These are phyloP conservation scores for Zaprionus lineosus DNA, from an alignment of 2,888 invertebrate species.

Conservation along the genomic window DNA sequence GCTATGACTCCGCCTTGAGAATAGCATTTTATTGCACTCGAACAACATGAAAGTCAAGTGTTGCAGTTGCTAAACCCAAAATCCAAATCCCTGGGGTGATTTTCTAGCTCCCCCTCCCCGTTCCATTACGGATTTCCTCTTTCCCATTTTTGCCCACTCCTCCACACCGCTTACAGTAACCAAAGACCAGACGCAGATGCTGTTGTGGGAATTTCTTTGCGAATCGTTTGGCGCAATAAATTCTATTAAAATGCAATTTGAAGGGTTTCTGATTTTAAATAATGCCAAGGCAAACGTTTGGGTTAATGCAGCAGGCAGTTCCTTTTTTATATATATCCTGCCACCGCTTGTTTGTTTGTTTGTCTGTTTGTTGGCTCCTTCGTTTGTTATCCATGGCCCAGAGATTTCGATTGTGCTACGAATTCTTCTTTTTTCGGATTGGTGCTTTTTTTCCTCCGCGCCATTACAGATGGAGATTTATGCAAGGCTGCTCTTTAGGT, in stretches of 20 bases:
- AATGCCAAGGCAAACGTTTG: slow-evolving; percentile 54
- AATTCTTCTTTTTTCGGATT: slow-evolving; percentile 23
- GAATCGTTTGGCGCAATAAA: slow-evolving; percentile 70
- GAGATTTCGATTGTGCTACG: slow-evolving; percentile 31
- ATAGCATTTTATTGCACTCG: slow-evolving; percentile 68
- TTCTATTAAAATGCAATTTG: slow-evolving; percentile 79
- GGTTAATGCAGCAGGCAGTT: slow-evolving; percentile 48
- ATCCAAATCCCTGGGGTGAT: neutral
- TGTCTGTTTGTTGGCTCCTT: neutral
- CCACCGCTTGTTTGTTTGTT: slow-evolving; percentile 1
- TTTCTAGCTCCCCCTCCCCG: too few relatives aligned
- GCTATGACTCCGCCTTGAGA: slow-evolving; percentile 55
- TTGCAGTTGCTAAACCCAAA: slow-evolving; percentile 58
- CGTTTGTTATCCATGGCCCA: slow-evolving; percentile 12
- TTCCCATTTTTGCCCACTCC: too few relatives aligned
- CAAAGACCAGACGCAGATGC: slow-evolving; percentile 5
- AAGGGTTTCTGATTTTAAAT: slow-evolving; percentile 75
- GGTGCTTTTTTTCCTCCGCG: slow-evolving; percentile 8
- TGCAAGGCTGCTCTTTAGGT: slow-evolving; percentile 17
- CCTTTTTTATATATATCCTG: neutral
- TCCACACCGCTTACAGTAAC: too few relatives aligned
- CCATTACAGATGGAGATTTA: slow-evolving; percentile 47
- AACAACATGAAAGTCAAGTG: slow-evolving; percentile 76
- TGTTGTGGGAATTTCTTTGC: slow-evolving; percentile 44
- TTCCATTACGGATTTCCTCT: too few relatives aligned